Evolutionary conservation across 2,797 vertebrate genomes (phyloP), one percentile per base, ranked within the genome.

Genomic region (Sebastes minor): DNA sequence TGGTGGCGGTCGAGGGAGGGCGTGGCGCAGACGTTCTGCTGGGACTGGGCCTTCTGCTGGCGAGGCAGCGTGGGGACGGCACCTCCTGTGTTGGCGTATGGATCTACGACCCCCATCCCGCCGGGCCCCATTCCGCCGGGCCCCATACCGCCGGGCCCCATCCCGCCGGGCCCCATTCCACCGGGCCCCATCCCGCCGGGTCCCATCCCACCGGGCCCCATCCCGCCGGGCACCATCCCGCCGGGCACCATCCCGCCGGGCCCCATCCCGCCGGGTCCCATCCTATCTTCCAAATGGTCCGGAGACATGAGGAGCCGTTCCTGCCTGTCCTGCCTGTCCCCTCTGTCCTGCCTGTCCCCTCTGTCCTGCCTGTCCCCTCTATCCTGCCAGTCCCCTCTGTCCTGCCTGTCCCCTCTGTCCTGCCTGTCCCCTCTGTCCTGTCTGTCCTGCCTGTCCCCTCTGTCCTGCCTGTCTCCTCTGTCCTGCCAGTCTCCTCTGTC

Each of bases 21-120:
- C 1, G 96, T 97, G 82, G 86, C 97, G 28, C 90, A 96, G 74
- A 97, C 96, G 46, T 95, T 97, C 95, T 96, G 97, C 94, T 93
- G 97, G 71, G 97, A 97, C 82, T 97, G 94, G 82, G 97, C 97
- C 89, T 97, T 97, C 91, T 97, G 96, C 81, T 97, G 96, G 49
- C 96, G 95, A 16, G 96, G 95, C 82, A 96, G 86, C 8, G 96
- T 96, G 63, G 96, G 96, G 23, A 96, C 95, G 2, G 78, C 80
- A 9, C 94, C 94, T 64, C 92, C 92, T 2, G 92, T 88, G 79
- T 95, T 92, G 84, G 93, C 91, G 0, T 95, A 95, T 3, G 91
- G 95, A 86, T 85, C 95, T 25, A 86, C 89, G 1, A 89, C 93
- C 30, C 87, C 93, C 75, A 92, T 91, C 60, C 90, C 91, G 4